A percentile compares a stretch with the other conserved stretches of the same genome.
phyloP scores from a whole-genome alignment of 2,797 vertebrate species.

The Sebastiscus tertius region DNA sequence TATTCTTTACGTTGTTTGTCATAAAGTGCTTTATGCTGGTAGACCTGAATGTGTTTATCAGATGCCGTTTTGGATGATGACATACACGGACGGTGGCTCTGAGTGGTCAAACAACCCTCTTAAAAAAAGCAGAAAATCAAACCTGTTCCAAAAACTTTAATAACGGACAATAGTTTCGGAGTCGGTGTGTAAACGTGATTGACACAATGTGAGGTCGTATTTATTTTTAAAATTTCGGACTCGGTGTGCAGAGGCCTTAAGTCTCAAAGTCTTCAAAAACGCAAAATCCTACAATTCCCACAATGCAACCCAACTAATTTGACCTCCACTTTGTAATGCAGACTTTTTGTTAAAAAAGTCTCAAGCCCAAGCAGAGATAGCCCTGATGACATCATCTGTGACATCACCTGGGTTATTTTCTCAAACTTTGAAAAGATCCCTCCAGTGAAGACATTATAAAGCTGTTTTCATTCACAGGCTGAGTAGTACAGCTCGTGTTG shows the following conservation, averaged over 20 bases:
- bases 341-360: neutral
- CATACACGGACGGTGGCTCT: too few species aligned
- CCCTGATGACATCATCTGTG: neutral
- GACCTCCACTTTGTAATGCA: neutral
- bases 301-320: neutral
- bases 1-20: too few species aligned
- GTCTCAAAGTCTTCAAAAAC: neutral
- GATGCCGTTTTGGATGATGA: too few species aligned
- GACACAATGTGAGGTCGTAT: too few species aligned
- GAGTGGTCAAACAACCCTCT: too few species aligned
- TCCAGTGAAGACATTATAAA: neutral
- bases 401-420: neutral
- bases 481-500: neutral
- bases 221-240: too few species aligned
- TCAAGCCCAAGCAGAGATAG: neutral
- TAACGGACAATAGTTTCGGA: too few species aligned
- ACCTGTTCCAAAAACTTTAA: too few species aligned
- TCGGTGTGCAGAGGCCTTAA: neutral
- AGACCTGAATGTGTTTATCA: too few species aligned
- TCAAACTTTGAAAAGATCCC: neutral
- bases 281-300: neutral
- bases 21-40: too few species aligned
- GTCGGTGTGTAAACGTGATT: too few species aligned
- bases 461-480: neutral
- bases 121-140: too few species aligned